Conservation (phyloP, 1,140 invertebrate genomes). For the Lithobius niger region DNA sequence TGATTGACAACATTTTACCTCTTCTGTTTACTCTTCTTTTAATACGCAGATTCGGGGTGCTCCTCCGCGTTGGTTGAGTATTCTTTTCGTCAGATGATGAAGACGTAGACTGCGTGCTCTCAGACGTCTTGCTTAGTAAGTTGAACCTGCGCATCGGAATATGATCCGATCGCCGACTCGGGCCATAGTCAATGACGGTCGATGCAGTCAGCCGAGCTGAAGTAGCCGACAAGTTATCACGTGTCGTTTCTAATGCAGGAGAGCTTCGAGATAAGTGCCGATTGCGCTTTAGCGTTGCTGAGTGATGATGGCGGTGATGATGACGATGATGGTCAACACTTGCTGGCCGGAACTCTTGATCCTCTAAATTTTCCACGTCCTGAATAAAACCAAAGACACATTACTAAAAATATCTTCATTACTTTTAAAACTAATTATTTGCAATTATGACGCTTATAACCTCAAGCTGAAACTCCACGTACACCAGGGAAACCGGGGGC, state of each 20-base stretch:
- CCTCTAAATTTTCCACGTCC: background rate
- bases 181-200: background rate
- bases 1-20: background rate
- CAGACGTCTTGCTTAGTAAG: constrained; percentile 3
- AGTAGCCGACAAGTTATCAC: background rate
- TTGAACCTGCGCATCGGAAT: background rate
- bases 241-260: background rate
- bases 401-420: no score
- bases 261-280: constrained; percentile 4
- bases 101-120: background rate
- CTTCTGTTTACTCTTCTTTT: constrained; percentile 3
- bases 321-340: background rate
- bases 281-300: background rate
- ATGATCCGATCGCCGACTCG: background rate
- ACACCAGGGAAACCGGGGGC: no score
- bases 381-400: background rate
- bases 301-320: no score
- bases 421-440: no score
- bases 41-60: constrained; percentile 4
- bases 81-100: constrained; percentile 5
- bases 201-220: constrained; percentile 2
- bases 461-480: no score
- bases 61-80: background rate
- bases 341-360: background rate
- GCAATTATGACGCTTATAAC: no score